Percentiles rank a stretch among this genome's conserved stretches.
These are phyloP conservation scores for Pluvianellus socialis DNA, from an alignment of 2,113 vertebrate species.

Conservation along the genomic window DNA sequence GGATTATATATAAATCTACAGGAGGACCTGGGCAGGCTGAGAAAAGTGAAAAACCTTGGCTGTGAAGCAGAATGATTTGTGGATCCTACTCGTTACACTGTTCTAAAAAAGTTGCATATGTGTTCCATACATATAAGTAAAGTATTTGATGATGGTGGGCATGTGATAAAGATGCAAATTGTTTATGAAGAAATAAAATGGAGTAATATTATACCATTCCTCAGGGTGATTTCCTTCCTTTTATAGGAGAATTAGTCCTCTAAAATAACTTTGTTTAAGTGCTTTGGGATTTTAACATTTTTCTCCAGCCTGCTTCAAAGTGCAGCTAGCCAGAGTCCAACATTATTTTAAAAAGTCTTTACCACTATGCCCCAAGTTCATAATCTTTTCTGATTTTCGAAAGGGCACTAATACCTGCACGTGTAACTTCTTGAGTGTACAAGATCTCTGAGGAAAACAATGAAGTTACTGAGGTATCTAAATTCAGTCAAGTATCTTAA, in stretches of 20 bases:
- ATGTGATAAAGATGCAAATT: not conserved
- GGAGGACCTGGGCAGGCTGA: not conserved
- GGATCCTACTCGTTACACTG: rapidly evolving
- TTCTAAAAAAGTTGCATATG: not conserved
- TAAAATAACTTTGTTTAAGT: not conserved
- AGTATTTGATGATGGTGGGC: not conserved
- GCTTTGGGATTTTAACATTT: not conserved
- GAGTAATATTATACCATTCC: not conserved
- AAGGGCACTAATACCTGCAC: not conserved
- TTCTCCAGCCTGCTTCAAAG: not conserved
- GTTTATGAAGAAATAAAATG: not conserved
- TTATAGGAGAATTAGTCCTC: not conserved
- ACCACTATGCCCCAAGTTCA: not conserved
- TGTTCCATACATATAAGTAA: not conserved
- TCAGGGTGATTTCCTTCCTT: not conserved
- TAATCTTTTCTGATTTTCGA: not conserved
- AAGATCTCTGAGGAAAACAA: not conserved
- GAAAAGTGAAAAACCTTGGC: not conserved
- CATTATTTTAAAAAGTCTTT: not conserved
- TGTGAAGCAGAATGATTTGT: not conserved
- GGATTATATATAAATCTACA: not conserved
- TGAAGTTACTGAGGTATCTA: not conserved
- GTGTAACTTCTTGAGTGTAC: not conserved
- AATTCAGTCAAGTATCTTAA: not conserved
- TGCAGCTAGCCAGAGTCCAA: not conserved